These are phyloP conservation scores for Periophthalmus magnuspinnatus DNA, from an alignment of 2,797 vertebrate genomes.

Conservation along the genomic window DNA sequence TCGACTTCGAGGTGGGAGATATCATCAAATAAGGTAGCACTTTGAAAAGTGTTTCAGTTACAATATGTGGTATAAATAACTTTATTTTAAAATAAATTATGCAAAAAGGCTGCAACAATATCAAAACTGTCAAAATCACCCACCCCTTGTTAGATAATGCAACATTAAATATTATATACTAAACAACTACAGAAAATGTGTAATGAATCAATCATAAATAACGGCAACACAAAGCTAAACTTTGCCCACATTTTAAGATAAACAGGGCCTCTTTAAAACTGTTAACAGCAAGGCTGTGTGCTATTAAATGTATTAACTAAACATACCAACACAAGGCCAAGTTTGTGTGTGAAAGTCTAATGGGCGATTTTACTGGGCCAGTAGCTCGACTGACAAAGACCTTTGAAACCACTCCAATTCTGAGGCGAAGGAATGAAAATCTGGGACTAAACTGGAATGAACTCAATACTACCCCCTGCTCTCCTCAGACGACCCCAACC, in stretches of 20 bases:
- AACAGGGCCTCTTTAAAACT: too few relatives aligned
- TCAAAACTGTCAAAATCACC: too few relatives aligned
- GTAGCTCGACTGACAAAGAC: constrained; percentile 2
- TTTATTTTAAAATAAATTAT: too few relatives aligned
- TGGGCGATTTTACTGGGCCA: background rate
- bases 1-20: background rate
- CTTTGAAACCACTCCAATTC: background rate
- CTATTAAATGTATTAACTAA: background rate
- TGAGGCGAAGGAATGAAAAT: constrained; percentile 1
- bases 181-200: too few relatives aligned
- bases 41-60: background rate
- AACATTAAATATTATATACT: too few relatives aligned
- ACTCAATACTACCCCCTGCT: background rate
- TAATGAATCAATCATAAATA: too few relatives aligned
- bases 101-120: too few relatives aligned
- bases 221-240: too few relatives aligned
- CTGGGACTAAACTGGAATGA: background rate
- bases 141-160: too few relatives aligned
- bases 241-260: too few relatives aligned
- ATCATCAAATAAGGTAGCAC: background rate
- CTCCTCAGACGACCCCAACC: background rate
- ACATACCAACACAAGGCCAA: background rate
- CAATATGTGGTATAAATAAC: too few relatives aligned
- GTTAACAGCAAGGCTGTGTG: background rate
- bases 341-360: background rate